Base-by-base conservation (phyloP, 2,113 vertebrate species). In the Hiodon tergisus region DNA sequence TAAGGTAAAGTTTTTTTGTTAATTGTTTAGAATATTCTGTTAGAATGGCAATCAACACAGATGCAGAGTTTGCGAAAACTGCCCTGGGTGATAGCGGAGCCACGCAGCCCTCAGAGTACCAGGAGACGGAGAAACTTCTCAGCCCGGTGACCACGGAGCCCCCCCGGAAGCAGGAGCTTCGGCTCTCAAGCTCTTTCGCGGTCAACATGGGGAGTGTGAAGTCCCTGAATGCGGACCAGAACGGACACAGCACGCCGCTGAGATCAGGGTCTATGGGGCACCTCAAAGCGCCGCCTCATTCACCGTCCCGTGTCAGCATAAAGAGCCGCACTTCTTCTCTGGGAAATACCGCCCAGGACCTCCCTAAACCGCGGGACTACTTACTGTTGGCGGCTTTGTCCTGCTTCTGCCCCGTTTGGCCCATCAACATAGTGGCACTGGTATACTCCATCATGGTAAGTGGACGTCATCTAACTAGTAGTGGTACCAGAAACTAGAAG, bases 391-490 rank as follows among this genome's bases (percentile, higher is more conserved):
- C 96, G 65, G 91, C 97, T 65, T 66, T 95, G 78, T 93, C 96
- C 67, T 98, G 96, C 78, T 95, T 98, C 87, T 98, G 95, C 82
- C 95, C 93, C 0, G 92, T 92, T 14, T 85, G 92, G 87, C 96
- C 96, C 57, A 81, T 98, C 84, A 98, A 96, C 89, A 82, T 95
- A 31, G 93, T 93, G 7, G 96, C 87, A 4, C 82, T 98, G 83
- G 95, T 97, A 89, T 97, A 95, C 76, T 93, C 96, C 9, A 90
- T 94, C 81, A 93, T 95, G 95, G 96, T 98, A 83, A 96, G 96
- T 90, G 54, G 46, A 14, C 47, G n/a, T 62, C 50, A 50, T 46
- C n/a, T 7, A 57, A 10, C 54, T 10, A 10, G 10, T 10, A 57
- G 54, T 57, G 54, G 54, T 4, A 60, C n/a, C 59, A 13, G 6